Conservation (phyloP, 2,888 invertebrate genomes). For the Melanostoma mellinum region DNA sequence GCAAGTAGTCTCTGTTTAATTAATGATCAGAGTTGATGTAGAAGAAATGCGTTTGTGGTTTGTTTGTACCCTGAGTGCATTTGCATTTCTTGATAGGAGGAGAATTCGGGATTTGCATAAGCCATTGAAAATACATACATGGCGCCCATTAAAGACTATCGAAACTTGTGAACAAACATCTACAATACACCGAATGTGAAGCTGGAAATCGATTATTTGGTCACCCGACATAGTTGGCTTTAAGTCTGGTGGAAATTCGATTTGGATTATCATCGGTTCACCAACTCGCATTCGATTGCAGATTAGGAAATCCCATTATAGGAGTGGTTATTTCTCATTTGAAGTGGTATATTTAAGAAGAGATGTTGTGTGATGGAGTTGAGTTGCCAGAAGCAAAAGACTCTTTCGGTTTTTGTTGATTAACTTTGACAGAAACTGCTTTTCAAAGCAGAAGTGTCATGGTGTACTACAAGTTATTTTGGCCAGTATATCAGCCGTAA, state of each 20-base stretch:
- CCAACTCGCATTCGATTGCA: conserved; percentile 45
- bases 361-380: no score
- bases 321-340: conserved; percentile 30
- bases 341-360: conserved; percentile 5
- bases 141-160: background rate
- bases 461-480: no score
- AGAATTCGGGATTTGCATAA: conserved; percentile 35
- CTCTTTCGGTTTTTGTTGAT: no score
- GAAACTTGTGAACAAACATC: no score
- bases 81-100: conserved; percentile 14
- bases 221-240: conserved; percentile 25
- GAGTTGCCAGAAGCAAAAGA: no score
- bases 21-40: background rate
- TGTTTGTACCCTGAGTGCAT: conserved; percentile 24
- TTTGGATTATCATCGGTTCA: conserved; percentile 51
- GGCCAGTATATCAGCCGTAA: no score
- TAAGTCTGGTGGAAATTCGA: conserved; percentile 52
- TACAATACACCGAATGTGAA: conserved; percentile 2
- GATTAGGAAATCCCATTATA: conserved; percentile 54
- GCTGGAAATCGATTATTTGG: conserved; percentile 39
- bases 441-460: no score
- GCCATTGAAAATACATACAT: conserved; percentile 14
- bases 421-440: no score
- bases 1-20: conserved; percentile 1
- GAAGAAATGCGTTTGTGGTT: conserved; percentile 41